Evolutionary conservation across 2,888 invertebrate species (phyloP), one percentile per base, ranked within the genome.

Genomic region (Clistopyga incitator): DNA sequence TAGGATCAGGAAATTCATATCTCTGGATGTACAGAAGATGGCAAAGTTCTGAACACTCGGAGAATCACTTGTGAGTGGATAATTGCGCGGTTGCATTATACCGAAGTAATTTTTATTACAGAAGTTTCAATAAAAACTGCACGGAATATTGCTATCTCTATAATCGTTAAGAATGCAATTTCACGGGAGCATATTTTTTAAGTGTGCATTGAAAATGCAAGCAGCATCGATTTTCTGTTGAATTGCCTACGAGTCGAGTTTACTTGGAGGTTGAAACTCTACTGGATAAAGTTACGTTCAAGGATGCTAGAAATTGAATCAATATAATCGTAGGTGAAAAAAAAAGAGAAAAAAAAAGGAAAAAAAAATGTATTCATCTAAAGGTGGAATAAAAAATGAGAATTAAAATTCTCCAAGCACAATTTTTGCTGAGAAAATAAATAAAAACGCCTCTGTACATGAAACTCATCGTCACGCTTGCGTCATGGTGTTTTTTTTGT

Each of bases 391-490:
- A 38, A 38, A 10, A 10, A 38, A 38, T 38, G 8, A 38, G 15
- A 13, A 15, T 45, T 15, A 6, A 45, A 45, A 45, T 45, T 15
- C 45, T 45, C 11, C 45, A 15, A 45, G 45, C 45, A 15, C 15
- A 45, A 45, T 45, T 45, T 45, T 3, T 45, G 11, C 15, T 45
- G 2, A 4, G 11, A 45, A 15, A 45, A 45, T 15, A 45, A 45
- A 47, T 47, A 47, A 47, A 47, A 47, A 47, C 3, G 47, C 13
- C 1, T 3, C n/a, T 47, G 47, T 47, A 15, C 13, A 15, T 47
- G 47, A 47, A 47, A 47, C 47, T n/a, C 47, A n/a, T 47, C 47
- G n/a, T 47, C 15, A 47, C 47, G n/a, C n/a, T 47, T 47, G 47
- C n/a, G 0, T n/a, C n/a, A 3, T 47, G 3, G n/a, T 47, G 15